Evolutionary conservation across 1,140 invertebrate genomes (phyloP), one percentile per base, ranked within the genome.

Genomic region (Armadillidium nasatum): DNA sequence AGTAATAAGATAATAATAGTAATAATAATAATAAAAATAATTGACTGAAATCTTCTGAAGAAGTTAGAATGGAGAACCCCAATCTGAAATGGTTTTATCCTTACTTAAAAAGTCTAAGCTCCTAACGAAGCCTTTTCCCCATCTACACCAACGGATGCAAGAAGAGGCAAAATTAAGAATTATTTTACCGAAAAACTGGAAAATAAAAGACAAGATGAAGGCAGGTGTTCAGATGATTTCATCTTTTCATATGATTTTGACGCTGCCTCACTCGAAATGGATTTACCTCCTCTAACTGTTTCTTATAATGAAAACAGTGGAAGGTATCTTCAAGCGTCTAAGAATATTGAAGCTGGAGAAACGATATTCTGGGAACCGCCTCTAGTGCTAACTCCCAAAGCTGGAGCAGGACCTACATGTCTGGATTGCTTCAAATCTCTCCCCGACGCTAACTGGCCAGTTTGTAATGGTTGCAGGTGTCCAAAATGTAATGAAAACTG

Each of bases 291-390:
- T 19, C 11, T 60, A 60, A 60, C 50, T 60, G 19, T 60, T 60
- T 60, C 50, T 19, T 60, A 15, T 60, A 79, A 22, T 33, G 78
- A 43, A 13, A 74, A 23, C 10, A n/a, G 78, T 22, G 85, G 93
- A 0, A 85, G 93, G 69, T 89, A 92, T 83, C 85, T 94, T 76
- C 87, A 91, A 46, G 91, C 94, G 0, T 89, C 88, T 0, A 87
- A 90, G 78, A 88, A 90, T 76, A 90, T 96, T 7, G 88, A 89
- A 76, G 84, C 88, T 23, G 92, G 92, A 4, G 92, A 94, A 83
- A 86, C 94, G 1, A 84, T 95, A 7, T 83, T 85, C 91, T 4
- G 88, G 21, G 92, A 94, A 83, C 84, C 86, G 22, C 89, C 93
- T 0, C 82, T 94, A 15, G 86, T 92, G 0, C 86, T 88, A 79